Percentiles rank a stretch among this genome's conserved stretches.
Conservation (phyloP, 2,113 vertebrate species). For the Neolamprologus kungweensis region DNA sequence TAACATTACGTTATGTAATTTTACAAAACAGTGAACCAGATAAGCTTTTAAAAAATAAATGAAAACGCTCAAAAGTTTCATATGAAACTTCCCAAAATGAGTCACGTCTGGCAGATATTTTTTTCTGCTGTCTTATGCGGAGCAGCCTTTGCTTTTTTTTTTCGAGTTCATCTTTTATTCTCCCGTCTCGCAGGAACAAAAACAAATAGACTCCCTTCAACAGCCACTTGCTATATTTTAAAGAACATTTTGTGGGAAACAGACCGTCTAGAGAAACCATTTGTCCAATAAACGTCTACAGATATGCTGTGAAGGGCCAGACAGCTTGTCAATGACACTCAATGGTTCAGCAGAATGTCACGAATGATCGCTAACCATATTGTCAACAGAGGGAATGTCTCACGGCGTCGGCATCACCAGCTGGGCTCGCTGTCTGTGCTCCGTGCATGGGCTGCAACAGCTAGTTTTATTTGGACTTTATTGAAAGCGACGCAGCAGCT, state of each 20-base stretch:
- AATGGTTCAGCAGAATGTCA: neutral
- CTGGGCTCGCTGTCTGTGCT: neutral
- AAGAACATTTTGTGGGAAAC: neutral
- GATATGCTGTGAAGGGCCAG: neutral
- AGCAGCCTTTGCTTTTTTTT: neutral
- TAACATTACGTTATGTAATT: neutral
- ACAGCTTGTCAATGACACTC: conserved; percentile 1
- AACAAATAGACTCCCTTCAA: neutral
- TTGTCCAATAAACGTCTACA: neutral
- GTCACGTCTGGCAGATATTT: neutral
- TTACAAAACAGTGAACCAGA: neutral
- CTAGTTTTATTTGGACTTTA: neutral
- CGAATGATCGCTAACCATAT: neutral
- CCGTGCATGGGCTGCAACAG: neutral
- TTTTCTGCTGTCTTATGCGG: neutral
- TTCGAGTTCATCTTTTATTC: neutral
- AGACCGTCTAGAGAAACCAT: neutral
- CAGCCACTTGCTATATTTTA: neutral
- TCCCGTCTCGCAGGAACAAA: neutral
- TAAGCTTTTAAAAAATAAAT: neutral
- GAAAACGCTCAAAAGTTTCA: neutral
- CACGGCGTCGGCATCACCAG: neutral
- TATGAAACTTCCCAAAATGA: neutral
- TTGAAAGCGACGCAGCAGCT: neutral
- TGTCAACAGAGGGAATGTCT: neutral